Evolutionary conservation across 2,797 vertebrate species (phyloP).

Genomic region (Protonibea diacanthus): DNA sequence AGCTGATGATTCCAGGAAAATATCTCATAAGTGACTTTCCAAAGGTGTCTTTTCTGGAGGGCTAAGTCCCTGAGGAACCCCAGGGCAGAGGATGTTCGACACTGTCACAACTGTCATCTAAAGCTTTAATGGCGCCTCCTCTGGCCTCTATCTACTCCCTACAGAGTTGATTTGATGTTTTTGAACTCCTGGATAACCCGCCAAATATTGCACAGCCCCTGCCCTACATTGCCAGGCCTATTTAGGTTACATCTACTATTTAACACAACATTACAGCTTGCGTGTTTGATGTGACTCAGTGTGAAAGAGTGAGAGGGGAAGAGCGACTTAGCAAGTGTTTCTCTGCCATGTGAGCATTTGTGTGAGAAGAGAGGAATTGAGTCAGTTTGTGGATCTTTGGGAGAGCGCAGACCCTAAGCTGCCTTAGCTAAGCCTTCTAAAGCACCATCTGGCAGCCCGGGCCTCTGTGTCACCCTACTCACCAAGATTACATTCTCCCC

Average conservation of each 20-base stretch:
- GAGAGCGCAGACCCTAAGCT: conserved; percentile 67
- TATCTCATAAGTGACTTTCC: conserved; percentile 70
- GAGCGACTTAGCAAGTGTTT: conserved; percentile 33
- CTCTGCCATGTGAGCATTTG: conserved; percentile 50
- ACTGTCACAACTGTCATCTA: conserved; percentile 66
- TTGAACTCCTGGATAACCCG: conserved; percentile 55
- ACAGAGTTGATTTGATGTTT: conserved; percentile 64
- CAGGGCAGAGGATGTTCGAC: conserved; percentile 61
- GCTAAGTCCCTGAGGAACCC: conserved; percentile 60
- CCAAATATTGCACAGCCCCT: conserved; percentile 55
- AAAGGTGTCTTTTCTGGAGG: conserved; percentile 59
- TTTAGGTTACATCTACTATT: conserved; percentile 67
- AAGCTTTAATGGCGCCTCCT: conserved; percentile 52
- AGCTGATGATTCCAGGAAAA: conserved; percentile 72
- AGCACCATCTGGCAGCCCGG: conserved; percentile 79
- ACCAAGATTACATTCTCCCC: conserved; percentile 76
- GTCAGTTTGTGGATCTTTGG: conserved; percentile 68
- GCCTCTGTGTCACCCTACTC: conserved; percentile 71
- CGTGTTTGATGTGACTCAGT: conserved; percentile 47
- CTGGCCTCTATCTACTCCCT: conserved; percentile 54
- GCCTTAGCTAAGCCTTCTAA: conserved; percentile 76
- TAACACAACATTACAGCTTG: conserved; percentile 51
- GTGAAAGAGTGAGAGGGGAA: conserved; percentile 9
- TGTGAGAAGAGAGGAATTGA: conserved; percentile 49
- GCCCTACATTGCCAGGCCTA: conserved; percentile 58